Base-by-base conservation (phyloP, 2,113 vertebrate species). In the Chaetodon auriga region DNA sequence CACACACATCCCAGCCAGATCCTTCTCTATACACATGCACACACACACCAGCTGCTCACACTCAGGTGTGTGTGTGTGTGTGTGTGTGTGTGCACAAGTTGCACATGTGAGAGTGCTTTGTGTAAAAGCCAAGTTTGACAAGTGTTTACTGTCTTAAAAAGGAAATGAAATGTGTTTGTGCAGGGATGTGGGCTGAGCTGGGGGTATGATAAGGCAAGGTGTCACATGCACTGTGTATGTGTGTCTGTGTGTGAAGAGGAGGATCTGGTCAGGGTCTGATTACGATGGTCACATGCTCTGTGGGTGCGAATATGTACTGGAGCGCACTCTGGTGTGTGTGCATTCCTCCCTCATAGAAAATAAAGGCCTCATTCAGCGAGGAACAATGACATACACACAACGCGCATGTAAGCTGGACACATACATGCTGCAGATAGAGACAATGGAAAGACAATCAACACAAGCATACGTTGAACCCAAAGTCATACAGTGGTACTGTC, bases 371-470 rank as follows among this genome's bases (percentile, higher is more conserved):
- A 94, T 95, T 96, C 93, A 95, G 75, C 43, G 48, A 13, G 51
- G 83, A 87, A 95, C 94, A 96, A 95, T 94, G 93, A 89, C 80
- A 83, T 48, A 82, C 86, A 92, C 85, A 94, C 91, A 93, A 80
- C 49, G 70, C 82, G 70, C 70, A 68, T 80, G 75, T 80, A 90
- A 78, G 19, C 75, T 82, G 68, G 79, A 80, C 86, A 91, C 87
- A 89, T 88, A 78, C 92, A 79, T 83, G 71, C 70, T 84, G 80
- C 68, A 66, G 63, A 84, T 21, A 48, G 66, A 70, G 72, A 92
- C 92, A 92, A 90, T 86, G 71, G 84, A 70, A 62, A 75, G 78
- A 89, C 87, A 86, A 86, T 78, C 66, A 74, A 79, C 77, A 75
- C 55, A 68, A 57, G 78, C 45, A 78, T 80, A 84, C 53, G 68